A percentile compares a stretch with the other conserved stretches of the same genome.
Conservation (phyloP, 2,888 invertebrate genomes). For the Drosophila cognata region DNA sequence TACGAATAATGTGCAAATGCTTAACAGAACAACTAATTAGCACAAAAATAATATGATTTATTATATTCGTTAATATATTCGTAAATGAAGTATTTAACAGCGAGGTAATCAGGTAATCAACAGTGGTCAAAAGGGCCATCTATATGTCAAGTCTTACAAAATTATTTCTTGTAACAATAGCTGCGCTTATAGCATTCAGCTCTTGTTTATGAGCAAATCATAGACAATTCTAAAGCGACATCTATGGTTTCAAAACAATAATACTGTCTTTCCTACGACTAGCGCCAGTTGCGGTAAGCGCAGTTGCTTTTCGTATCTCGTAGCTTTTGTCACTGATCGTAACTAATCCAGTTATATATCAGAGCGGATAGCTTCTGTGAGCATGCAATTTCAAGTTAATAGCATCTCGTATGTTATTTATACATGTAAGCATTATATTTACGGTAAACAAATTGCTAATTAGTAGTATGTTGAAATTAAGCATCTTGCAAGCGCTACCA, state of each 20-base stretch:
- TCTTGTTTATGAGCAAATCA: neutral
- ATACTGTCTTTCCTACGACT: neutral
- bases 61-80: neutral
- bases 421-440: neutral
- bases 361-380: neutral
- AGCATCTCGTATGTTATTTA: too few species aligned
- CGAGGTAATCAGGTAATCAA: neutral
- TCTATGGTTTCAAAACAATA: neutral
- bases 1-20: neutral
- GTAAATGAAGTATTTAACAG: neutral
- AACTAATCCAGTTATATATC: neutral
- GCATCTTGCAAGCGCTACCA: too few species aligned
- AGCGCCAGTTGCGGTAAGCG: neutral
- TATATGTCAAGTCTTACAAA: neutral
- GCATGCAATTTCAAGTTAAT: neutral
- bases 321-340: neutral
- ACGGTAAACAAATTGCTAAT: neutral
- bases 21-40: neutral
- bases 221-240: neutral
- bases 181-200: neutral
- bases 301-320: accelerated
- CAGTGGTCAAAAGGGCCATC: neutral
- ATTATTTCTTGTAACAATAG: neutral
- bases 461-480: neutral
- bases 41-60: neutral